Base-by-base conservation (phyloP, 2,888 invertebrate genomes). In the Temnothorax ravouxi region DNA sequence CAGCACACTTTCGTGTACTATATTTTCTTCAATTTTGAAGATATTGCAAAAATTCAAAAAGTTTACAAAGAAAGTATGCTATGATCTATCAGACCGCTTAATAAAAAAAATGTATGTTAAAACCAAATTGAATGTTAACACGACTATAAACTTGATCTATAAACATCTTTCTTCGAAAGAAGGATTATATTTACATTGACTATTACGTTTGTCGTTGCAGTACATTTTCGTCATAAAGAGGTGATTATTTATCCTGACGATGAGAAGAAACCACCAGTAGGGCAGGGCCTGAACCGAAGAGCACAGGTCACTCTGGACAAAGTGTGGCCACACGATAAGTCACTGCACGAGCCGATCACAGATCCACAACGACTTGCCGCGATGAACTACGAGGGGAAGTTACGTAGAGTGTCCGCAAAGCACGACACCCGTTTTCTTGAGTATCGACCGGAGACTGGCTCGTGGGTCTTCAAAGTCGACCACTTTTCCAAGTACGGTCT, bases 401-500 rank as follows among this genome's bases (percentile, higher is more conserved):
- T 99, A 82, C 97, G 98, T 21, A 96, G 97, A 47, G 97, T 98
- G 0, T 98, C 98, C 84, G 97, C 97, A 87, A 98, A 98, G 91
- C 97, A 99, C 95, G 97, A 97, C 86, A 98, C 99, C 0, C 97
- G 97, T 77, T 99, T 99, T 94, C 96, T 99, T 6, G 99, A 99
- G 93, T 99, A 99, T 95, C 96, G 99, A 0, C 98, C 99, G 0
- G 98, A 98, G 94, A 99, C 98, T 2, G 99, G 99, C 38, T 98
- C 99, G 79, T 99, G 99, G 99, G 99, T 99, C 74, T 99, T 99
- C 95, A 97, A 97, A 94, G 98, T 98, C 66, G 97, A 98, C 82
- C 99, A 99, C 95, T 99, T 99, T 95, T 99, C 99, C 21, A 99
- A 99, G 93, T 99, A 99, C 94, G 98, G 98, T 0, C 95, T 98